A percentile compares a stretch with the other conserved stretches of the same genome.
Evolutionary conservation across 2,797 vertebrate species (phyloP).

Genomic region (Spinibarbus caldwelli): DNA sequence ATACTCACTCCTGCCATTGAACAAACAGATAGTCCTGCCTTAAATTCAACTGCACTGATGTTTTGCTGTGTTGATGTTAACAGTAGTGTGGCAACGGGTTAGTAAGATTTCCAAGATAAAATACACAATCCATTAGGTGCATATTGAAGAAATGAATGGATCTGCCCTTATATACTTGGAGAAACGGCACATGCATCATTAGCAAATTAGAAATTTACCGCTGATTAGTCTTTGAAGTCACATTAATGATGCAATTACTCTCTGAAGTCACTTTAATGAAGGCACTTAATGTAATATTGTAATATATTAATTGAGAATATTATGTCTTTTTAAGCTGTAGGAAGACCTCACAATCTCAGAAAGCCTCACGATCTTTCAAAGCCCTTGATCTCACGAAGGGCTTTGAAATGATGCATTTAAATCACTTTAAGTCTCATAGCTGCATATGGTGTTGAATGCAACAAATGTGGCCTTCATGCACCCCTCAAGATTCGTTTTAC

Average conservation of each 20-base stretch:
- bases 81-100: neutral
- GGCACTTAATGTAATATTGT: slow-evolving; percentile 27
- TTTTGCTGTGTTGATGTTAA: neutral
- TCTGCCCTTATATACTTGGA: neutral
- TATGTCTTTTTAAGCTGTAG: neutral
- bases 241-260: slow-evolving; percentile 57
- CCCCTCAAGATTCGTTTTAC: slow-evolving; percentile 20
- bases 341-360: no score
- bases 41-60: neutral
- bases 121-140: neutral
- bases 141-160: neutral
- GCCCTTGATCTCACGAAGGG: neutral
- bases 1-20: slow-evolving; percentile 2
- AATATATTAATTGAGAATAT: slow-evolving; percentile 18
- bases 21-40: neutral
- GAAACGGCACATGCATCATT: slow-evolving; percentile 37
- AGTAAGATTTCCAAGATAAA: neutral
- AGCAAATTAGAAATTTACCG: slow-evolving; percentile 47
- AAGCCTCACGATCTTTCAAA: no score
- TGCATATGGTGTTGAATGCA: slow-evolving; percentile 9
- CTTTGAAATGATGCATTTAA: slow-evolving; percentile 10
- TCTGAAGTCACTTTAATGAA: slow-evolving; percentile 50
- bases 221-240: slow-evolving; percentile 57
- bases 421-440: slow-evolving; percentile 1
- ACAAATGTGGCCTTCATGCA: slow-evolving; percentile 15